Conservation (phyloP, 2,113 vertebrate species). For the Dasyornis broadbenti region DNA sequence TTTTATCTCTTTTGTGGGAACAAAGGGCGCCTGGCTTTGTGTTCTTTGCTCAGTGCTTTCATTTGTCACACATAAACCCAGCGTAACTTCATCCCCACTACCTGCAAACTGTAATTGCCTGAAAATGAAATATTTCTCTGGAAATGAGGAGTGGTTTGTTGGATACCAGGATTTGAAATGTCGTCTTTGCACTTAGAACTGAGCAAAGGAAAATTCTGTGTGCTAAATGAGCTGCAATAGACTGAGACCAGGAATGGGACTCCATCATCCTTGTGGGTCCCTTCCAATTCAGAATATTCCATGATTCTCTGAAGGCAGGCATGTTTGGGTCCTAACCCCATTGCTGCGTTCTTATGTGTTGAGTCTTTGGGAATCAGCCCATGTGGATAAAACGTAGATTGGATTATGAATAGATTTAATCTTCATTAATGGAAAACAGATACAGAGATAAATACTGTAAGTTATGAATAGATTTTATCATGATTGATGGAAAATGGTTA, state of each 20-base stretch:
- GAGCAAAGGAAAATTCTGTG: background rate
- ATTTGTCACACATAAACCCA: background rate
- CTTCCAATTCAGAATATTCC: background rate
- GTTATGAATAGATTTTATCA: background rate
- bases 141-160: background rate
- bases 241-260: background rate
- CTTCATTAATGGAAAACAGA: background rate
- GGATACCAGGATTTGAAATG: background rate
- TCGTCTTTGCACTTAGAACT: background rate
- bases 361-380: background rate
- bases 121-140: background rate
- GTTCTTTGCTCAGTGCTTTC: background rate
- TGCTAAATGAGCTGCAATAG: background rate
- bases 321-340: background rate
- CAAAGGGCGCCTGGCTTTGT: constrained; percentile 1
- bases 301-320: background rate
- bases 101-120: background rate
- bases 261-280: background rate
- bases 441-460: background rate
- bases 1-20: constrained; percentile 24
- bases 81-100: background rate
- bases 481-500: background rate
- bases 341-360: background rate
- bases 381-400: background rate
- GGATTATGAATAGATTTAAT: background rate